A percentile compares a stretch with the other conserved stretches of the same genome.
Conservation (phyloP, 1,140 invertebrate species). For the Mycetomoellerius zeteki region DNA sequence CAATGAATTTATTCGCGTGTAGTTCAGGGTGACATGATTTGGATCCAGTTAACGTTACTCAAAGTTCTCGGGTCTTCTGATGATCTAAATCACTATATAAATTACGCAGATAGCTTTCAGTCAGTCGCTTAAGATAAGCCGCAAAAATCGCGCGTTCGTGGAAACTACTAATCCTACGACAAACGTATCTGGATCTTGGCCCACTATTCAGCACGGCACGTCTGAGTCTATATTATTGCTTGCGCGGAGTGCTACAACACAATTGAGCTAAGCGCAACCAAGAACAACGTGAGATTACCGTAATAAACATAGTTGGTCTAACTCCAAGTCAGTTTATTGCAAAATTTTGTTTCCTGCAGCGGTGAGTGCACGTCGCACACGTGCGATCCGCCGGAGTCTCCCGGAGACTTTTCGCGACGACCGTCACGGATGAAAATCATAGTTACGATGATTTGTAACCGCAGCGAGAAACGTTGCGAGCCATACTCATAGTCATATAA, state of each 20-base stretch:
- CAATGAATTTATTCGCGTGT: slow-evolving; percentile 42
- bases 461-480: slow-evolving; percentile 28
- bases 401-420: slow-evolving; percentile 41
- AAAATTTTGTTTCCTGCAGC: slow-evolving; percentile 60
- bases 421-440: slow-evolving; percentile 52
- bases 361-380: neutral
- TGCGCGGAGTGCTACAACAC: slow-evolving; percentile 46
- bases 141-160: slow-evolving; percentile 44
- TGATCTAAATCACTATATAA: slow-evolving; percentile 39
- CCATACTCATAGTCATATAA: slow-evolving; percentile 11
- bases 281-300: slow-evolving; percentile 71
- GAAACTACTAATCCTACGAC: slow-evolving; percentile 62
- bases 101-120: slow-evolving; percentile 30
- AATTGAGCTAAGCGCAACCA: slow-evolving; percentile 70
- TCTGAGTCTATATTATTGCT: slow-evolving; percentile 68
- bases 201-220: slow-evolving; percentile 65
- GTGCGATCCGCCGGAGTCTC: slow-evolving; percentile 35
- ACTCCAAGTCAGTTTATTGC: slow-evolving; percentile 70
- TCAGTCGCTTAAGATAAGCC: slow-evolving; percentile 20
- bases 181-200: slow-evolving; percentile 70
- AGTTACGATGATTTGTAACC: slow-evolving; percentile 51
- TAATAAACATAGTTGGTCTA: slow-evolving; percentile 75
- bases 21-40: slow-evolving; percentile 29
- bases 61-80: slow-evolving; percentile 5
- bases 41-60: slow-evolving; percentile 14